A percentile compares a stretch with the other conserved stretches of the same genome.
Evolutionary conservation across 2,888 invertebrate genomes (phyloP).

Genomic region (Coenonympha arcania): DNA sequence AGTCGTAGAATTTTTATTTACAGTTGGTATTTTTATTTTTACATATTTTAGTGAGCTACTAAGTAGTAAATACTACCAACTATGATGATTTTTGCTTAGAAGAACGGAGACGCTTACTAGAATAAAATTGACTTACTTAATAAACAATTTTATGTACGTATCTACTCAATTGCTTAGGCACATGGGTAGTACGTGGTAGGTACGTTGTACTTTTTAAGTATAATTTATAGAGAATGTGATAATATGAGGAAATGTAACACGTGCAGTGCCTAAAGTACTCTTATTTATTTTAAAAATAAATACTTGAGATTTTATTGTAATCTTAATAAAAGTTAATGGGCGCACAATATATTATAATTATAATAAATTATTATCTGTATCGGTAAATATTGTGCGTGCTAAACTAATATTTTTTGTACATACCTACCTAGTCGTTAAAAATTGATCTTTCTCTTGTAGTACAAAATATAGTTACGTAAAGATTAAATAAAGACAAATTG

Average conservation of each 20-base stretch:
- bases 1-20: too few species aligned
- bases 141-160: conserved; percentile 37
- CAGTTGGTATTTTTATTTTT: too few species aligned
- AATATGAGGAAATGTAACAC: conserved; percentile 61
- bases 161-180: too few species aligned
- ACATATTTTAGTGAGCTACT: too few species aligned
- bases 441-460: conserved; percentile 66
- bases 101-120: conserved; percentile 72
- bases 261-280: conserved; percentile 72
- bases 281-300: conserved; percentile 50
- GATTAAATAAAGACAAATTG: conserved; percentile 72
- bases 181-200: too few species aligned
- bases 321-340: conserved; percentile 28
- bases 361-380: too few species aligned
- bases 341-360: conserved; percentile 25
- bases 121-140: conserved; percentile 49
- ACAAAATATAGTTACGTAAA: conserved; percentile 67
- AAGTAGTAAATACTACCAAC: too few species aligned
- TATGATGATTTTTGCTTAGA: conserved; percentile 28
- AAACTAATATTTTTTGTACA: conserved; percentile 61
- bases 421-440: conserved; percentile 34
- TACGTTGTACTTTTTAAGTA: conserved; percentile 40
- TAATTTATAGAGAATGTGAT: conserved; percentile 69
- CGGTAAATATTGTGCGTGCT: conserved; percentile 41
- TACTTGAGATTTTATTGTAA: conserved; percentile 33